Base-by-base conservation (phyloP, 2,888 invertebrate species). In the Drosophila lacicola region DNA sequence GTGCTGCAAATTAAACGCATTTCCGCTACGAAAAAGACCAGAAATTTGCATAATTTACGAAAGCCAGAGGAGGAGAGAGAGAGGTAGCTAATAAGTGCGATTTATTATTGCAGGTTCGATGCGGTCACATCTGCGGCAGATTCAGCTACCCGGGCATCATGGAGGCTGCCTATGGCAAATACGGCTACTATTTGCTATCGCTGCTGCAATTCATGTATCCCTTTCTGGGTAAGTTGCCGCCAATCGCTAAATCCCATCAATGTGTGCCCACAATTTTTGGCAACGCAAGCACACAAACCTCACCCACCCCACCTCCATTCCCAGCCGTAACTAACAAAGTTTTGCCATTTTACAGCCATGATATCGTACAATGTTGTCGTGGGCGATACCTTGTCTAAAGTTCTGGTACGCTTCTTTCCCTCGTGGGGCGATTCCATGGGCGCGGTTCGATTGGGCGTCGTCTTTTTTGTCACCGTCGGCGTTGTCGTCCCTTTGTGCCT, bases 351-450 rank as follows among this genome's bases (percentile, higher is more conserved):
- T 94, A 41, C 93, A 96, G 97, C 96, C 9, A 97, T 97, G 96
- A 96, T 97, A 66, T 96, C 96, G 63, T 97, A 97, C 92, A 97
- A 97, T 92, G 95, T 97, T 17, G 96, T 97, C 19, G 96, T 97
- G 34, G 97, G 97, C 19, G 97, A 97, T 90, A 97, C 97, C 0
- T 94, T 96, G 45, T 96, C 97, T 14, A 96, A 96, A 92, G 96
- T 97, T 17, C 93, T 97, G 61, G 93, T 95, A n/a, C 93, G 96
- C 70, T 93, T 96, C 54, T 94, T 95, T 47, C 93, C 92, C 62
- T 90, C 92, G 13, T 92, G 92, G 91, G 92, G 92, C 62, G 76
- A 90, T 56, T 92, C 92, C 54, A 93, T 92, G 93, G 92, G 92
- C 46, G 90, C 92, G 13, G 92, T 92, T 10, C 92, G 92, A 29